Evolutionary conservation across 2,797 vertebrate genomes (phyloP).

Genomic region (Synaphobranchus kaupii): DNA sequence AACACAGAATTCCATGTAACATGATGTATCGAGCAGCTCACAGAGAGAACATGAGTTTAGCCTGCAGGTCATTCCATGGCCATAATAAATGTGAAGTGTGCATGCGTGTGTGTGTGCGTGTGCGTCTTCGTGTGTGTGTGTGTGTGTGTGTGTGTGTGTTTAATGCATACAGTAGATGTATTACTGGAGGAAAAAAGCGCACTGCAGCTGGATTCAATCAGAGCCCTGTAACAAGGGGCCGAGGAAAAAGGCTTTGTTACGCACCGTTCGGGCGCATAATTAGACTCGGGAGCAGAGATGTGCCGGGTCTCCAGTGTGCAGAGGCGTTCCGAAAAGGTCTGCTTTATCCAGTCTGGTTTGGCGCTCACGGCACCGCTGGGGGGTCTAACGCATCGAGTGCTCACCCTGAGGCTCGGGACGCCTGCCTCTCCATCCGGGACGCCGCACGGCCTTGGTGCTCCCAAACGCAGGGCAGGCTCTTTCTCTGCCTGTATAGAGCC

Average conservation of each 20-base stretch:
- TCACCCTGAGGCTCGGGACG: conserved; percentile 44
- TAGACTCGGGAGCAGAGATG: neutral
- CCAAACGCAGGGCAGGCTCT: conserved; percentile 48
- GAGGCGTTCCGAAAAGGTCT: conserved; percentile 57
- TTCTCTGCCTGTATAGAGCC: conserved; percentile 44
- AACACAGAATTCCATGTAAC: neutral
- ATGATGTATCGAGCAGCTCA: too few species aligned
- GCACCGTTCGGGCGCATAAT: neutral
- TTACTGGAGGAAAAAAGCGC: neutral
- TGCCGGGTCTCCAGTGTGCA: conserved; percentile 38
- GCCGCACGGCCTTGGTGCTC: conserved; percentile 59
- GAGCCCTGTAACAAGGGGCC: neutral
- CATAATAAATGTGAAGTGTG: neutral
- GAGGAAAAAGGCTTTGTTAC: neutral
- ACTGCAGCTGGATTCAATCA: neutral
- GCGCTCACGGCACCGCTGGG: conserved; percentile 64
- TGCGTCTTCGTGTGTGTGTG: too few species aligned
- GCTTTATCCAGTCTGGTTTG: conserved; percentile 62
- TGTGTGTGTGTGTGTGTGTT: too few species aligned
- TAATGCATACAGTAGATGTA: neutral
- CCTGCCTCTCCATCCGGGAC: conserved; percentile 48
- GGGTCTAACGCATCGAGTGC: conserved; percentile 66
- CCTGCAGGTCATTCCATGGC: neutral
- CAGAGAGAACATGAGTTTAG: neutral
- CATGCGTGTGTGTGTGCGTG: too few species aligned